Conservation (phyloP, 1,140 invertebrate genomes). For the Trichomalopsis sarcophagae region DNA sequence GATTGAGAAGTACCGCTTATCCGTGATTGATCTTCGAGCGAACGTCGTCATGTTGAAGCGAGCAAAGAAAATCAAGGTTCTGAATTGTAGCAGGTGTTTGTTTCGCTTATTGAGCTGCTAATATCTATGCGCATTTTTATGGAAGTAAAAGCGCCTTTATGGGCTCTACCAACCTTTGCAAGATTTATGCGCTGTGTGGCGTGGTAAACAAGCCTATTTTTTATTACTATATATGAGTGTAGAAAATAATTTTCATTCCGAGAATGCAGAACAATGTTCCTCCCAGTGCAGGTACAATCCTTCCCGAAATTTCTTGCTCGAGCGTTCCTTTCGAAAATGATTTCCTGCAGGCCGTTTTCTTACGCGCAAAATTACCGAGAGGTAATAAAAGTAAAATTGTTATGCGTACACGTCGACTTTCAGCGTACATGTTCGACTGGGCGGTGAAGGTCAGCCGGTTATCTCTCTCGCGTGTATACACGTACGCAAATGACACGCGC, state of each 20-base stretch:
- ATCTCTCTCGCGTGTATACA: neutral
- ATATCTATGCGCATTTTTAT: neutral
- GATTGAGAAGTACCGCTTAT: neutral
- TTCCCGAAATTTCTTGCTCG: neutral
- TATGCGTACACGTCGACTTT: neutral
- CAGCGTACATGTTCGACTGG: neutral
- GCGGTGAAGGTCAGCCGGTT: conserved; percentile 17
- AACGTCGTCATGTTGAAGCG: neutral
- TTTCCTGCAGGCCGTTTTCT: neutral
- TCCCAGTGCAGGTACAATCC: neutral
- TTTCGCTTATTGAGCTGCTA: conserved; percentile 3
- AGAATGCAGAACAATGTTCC: neutral
- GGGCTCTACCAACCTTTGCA: too few relatives aligned
- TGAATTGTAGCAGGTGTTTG: conserved; percentile 1
- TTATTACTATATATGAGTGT: neutral
- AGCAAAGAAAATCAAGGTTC: neutral
- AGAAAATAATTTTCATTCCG: neutral
- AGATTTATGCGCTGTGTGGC: too few relatives aligned
- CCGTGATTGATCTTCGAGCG: neutral
- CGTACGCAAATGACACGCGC: conserved; percentile 10
- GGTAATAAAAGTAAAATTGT: conserved; percentile 8
- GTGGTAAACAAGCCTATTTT: too few relatives aligned
- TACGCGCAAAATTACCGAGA: neutral
- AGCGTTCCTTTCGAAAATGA: too few relatives aligned
- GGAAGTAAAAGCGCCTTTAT: too few relatives aligned